Conservation (phyloP, 2,888 invertebrate genomes). For the Drepana falcataria region DNA sequence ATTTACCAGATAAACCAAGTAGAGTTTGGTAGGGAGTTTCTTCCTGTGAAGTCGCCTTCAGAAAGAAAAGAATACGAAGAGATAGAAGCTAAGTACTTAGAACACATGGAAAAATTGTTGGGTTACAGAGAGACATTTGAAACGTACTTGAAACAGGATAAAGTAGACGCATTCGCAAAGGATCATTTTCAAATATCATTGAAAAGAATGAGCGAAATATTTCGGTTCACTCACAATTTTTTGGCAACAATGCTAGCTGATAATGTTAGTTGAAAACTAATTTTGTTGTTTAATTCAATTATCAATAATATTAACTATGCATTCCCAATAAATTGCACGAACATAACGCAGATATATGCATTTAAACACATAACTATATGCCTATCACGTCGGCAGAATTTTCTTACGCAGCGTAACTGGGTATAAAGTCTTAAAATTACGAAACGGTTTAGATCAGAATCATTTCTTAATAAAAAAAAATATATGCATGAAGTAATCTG, state of each 20-base stretch:
- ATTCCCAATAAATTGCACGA: too few species aligned
- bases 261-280: conserved; percentile 30
- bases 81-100: conserved; percentile 24
- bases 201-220: conserved; percentile 32
- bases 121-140: conserved; percentile 26
- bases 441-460: too few species aligned
- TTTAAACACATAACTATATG: too few species aligned
- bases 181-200: conserved; percentile 34
- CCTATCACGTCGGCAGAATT: too few species aligned
- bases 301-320: too few species aligned
- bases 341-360: too few species aligned
- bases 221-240: conserved; percentile 37
- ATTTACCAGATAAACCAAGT: conserved; percentile 32
- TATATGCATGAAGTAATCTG: too few species aligned
- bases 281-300: neutral
- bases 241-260: conserved; percentile 36
- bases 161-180: conserved; percentile 34
- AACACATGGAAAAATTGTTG: conserved; percentile 24
- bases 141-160: conserved; percentile 30
- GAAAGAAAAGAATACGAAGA: conserved; percentile 36
- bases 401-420: too few species aligned
- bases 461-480: too few species aligned
- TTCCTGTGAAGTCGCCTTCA: conserved; percentile 24
- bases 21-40: conserved; percentile 35
- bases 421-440: too few species aligned